A percentile compares a stretch with the other conserved stretches of the same genome.
These are phyloP conservation scores for Listrodromus nycthemerus DNA, from an alignment of 2,888 invertebrate genomes.

Conservation along the genomic window DNA sequence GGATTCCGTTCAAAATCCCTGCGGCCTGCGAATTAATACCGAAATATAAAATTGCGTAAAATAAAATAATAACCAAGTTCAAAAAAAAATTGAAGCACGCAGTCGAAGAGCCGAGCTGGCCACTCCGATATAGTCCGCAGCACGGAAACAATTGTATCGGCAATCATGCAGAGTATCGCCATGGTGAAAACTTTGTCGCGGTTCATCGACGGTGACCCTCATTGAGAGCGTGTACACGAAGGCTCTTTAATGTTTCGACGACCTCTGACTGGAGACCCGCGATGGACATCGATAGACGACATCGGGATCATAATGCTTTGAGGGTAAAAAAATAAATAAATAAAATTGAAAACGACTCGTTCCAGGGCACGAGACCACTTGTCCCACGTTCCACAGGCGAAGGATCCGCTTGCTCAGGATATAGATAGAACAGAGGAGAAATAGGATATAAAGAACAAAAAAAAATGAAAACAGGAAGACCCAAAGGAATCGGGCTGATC, in stretches of 20 bases:
- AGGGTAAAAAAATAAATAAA: slow-evolving; percentile 28
- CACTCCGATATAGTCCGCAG: slow-evolving; percentile 12
- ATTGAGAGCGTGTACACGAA: background rate
- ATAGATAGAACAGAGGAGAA: slow-evolving; percentile 48
- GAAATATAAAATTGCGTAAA: background rate
- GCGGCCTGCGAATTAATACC: slow-evolving; percentile 39
- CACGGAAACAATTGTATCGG: background rate
- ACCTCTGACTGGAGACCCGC: slow-evolving; percentile 49
- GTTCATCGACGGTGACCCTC: background rate
- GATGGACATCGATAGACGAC: slow-evolving; percentile 35
- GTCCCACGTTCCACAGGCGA: slow-evolving; percentile 28
- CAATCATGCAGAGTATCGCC: background rate
- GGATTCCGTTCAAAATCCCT: slow-evolving; percentile 53
- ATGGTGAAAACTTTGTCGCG: background rate
- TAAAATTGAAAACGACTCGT: slow-evolving; percentile 39
- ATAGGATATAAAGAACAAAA: slow-evolving; percentile 48
- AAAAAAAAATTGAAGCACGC: slow-evolving; percentile 6
- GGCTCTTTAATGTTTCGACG: background rate
- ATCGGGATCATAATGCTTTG: slow-evolving; percentile 44
- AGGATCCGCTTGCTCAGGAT: background rate
- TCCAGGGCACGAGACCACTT: slow-evolving; percentile 55
- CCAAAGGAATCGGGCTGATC: slow-evolving; percentile 45
- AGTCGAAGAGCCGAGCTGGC: slow-evolving; percentile 6
- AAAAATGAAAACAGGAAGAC: background rate
- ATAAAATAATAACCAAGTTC: background rate